Evolutionary conservation across 2,797 vertebrate genomes (phyloP), one percentile per base, ranked within the genome.

Genomic region (Ctenopoma kingsleyae): DNA sequence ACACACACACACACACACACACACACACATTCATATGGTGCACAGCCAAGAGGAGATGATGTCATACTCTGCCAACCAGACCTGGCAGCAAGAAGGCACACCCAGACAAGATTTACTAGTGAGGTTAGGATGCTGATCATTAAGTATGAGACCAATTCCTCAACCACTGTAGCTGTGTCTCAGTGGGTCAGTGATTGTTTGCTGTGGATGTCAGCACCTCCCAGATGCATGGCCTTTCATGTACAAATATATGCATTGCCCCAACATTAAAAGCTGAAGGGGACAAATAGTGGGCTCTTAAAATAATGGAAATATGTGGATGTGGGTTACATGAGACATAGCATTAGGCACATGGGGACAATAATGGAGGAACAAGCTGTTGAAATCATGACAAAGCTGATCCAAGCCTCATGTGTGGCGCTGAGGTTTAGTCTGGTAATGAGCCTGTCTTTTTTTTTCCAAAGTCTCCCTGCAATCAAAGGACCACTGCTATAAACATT

Each of bases 401-500:
- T 80, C 67, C 58, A 58, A 65, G 75, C 86, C 82, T 86, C 84
- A 67, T 90, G 76, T 89, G 88, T 86, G 83, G 87, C 71, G 41
- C 81, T 78, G 87, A 72, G 69, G 22, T 85, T 87, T 80, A 87
- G 74, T 89, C 83, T 89, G 74, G 68, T 79, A 76, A 86, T 87
- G 81, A 87, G 77, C 55, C 80, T 67, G 83, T 87, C 72, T 92
- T 73, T 84, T 78, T 68, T 82, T 78, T 9, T 9, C 7, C 73
- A 81, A 83, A 84, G 67, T 76, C 83, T 81, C 80, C 82, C 80
- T 81, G 80, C 81, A 87, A 87, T 91, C 76, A 87, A 78, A 63
- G 49, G 67, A 77, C 70, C 74, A 69, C 77, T 64, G 69, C 54
- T 61, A 74, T 91, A 89, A 91, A 90, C 87, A 89, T 81, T 80